Conservation (phyloP, 2,113 vertebrate genomes). For the Sarotherodon lohbergeri region DNA sequence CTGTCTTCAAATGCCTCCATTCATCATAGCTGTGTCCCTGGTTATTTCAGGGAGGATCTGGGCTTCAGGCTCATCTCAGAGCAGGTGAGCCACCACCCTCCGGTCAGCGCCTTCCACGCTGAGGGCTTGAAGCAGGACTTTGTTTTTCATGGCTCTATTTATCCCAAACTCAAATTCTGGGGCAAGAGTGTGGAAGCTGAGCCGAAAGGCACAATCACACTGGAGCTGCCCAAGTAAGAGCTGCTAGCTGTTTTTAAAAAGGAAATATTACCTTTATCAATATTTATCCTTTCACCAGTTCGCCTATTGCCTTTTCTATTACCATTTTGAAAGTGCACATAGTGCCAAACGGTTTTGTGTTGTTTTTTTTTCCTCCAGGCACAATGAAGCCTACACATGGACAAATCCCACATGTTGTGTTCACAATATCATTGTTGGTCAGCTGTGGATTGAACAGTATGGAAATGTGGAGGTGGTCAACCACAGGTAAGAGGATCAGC, state of each 20-base stretch:
- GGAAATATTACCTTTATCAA: not conserved
- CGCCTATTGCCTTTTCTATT: not conserved
- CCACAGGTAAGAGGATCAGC: conserved; percentile 79
- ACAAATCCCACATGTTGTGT: conserved; percentile 97
- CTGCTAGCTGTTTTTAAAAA: not conserved
- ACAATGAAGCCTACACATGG: conserved; percentile 94
- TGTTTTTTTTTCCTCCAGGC: conserved; percentile 51
- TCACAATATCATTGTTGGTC: conserved; percentile 98
- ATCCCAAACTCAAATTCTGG: conserved; percentile 99
- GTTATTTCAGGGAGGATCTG: conserved; percentile 83
- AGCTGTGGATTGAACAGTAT: conserved; percentile 98
- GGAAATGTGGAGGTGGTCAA: conserved; percentile 92
- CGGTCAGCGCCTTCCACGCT: conserved; percentile 93
- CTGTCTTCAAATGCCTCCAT: not conserved
- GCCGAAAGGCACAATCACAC: conserved; percentile 93
- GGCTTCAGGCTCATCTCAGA: conserved; percentile 95
- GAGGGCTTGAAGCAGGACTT: conserved; percentile 92
- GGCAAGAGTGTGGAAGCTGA: conserved; percentile 98
- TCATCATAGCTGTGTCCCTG: not conserved
- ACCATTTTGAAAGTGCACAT: not conserved
- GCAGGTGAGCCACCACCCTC: conserved; percentile 97
- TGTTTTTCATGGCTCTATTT: conserved; percentile 96
- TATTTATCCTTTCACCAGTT: not conserved
- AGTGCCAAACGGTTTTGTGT: not conserved
- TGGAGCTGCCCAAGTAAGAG: conserved; percentile 93